phyloP scores from a whole-genome alignment of 2,797 vertebrate genomes.

The Lophotriccus pileatus region DNA sequence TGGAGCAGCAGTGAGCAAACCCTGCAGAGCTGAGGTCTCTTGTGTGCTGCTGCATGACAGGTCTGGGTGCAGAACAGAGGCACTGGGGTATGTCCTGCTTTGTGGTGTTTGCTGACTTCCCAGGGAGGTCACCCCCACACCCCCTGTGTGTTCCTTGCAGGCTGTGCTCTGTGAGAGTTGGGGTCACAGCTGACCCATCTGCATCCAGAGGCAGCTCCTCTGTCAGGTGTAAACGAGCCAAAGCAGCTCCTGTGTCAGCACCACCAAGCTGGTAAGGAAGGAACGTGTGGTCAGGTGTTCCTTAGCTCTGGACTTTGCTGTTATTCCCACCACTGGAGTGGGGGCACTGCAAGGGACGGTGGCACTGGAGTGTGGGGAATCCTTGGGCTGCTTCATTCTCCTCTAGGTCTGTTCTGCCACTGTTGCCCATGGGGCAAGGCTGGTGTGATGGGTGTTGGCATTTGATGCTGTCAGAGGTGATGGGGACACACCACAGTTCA shows the following conservation, averaged over 20 bases:
- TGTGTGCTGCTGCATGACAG: accelerated
- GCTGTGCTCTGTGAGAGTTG: no score
- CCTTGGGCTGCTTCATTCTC: neutral
- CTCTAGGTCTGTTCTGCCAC: neutral
- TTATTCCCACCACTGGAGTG: accelerated
- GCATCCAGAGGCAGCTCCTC: neutral
- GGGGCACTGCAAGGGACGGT: accelerated
- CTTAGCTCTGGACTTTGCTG: neutral
- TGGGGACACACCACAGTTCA: accelerated
- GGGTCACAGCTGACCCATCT: neutral
- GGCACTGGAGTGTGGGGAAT: neutral
- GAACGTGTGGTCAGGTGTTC: accelerated
- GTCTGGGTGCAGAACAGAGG: neutral
- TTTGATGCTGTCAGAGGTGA: neutral
- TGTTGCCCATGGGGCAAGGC: accelerated
- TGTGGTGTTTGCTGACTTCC: neutral
- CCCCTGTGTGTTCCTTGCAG: accelerated
- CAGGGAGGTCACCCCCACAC: accelerated
- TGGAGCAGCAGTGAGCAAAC: accelerated
- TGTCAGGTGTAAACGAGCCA: neutral
- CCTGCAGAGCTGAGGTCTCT: accelerated
- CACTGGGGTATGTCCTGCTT: accelerated
- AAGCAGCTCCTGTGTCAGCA: neutral
- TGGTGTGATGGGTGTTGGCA: accelerated
- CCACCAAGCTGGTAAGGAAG: neutral